Base-by-base conservation (phyloP, 2,797 vertebrate genomes). In the Dallia pectoralis region DNA sequence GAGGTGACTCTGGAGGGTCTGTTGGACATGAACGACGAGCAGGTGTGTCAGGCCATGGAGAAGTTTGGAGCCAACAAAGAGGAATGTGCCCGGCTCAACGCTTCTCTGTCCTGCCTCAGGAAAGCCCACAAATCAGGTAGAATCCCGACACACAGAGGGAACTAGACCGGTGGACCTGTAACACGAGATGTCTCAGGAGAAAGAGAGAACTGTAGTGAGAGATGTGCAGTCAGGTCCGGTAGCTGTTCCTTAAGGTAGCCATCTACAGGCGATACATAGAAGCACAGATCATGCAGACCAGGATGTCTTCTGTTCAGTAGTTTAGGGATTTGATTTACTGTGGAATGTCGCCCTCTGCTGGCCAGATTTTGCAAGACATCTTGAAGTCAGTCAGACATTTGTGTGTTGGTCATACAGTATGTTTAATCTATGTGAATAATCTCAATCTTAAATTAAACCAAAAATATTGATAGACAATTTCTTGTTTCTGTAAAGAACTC, bases 1-100 rank as follows among this genome's bases (percentile, higher is more conserved):
- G 94, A 96, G 81, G 88, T 98, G 90, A 97, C 95, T 72, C 91
- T 99, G 86, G 97, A 99, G 90, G 94, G 93, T 11, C 93, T 99
- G 72, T 82, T 99, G 84, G 95, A 97, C 72, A 95, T 97, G 97
- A 94, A 90, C 0, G 97, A 98, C 0, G 95, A 96, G 33, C 95
- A 98, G 90, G 97, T 99, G 85, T 96, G 95, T 36, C 95, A 95
- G 79, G 93, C 94, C 0, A 84, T 98, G 89, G 94, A 95, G 91
- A 98, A 96, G 82, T 98, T 96, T 0, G 97, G 97, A 61, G 97
- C 96, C 87, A 98, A 91, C 79, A 92, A 89, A 0, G 97, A 98
- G 66, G 97, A 99, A 85, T 97, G 96, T 0, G 97, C 96, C 19
- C 94, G 97, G 18, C 95, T 98, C 85, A 99, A 98, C 0, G 97